Percentiles rank a stretch among this genome's conserved stretches.
Evolutionary conservation across 2,113 vertebrate genomes (phyloP).

Genomic region (Pungitius pungitius): DNA sequence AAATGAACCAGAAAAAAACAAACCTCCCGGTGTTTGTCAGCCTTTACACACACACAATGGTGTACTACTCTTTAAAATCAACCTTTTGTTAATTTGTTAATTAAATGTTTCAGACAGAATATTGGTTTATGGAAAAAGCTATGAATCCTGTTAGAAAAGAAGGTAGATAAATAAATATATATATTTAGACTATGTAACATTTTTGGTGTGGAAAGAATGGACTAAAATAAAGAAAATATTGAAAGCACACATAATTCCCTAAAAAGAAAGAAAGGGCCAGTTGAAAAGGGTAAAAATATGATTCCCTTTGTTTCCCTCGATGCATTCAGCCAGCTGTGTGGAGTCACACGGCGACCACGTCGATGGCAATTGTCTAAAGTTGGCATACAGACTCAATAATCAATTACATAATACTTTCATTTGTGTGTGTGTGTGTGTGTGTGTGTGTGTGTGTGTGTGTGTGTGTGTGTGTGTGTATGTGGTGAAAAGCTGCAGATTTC

Average conservation of each 20-base stretch:
- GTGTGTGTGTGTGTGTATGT: constrained; percentile 6
- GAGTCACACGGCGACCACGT: constrained; percentile 35
- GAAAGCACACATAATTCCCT: no score
- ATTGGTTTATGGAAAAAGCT: background rate
- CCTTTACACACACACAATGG: background rate
- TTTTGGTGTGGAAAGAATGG: background rate
- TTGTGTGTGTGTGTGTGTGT: background rate
- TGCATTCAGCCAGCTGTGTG: constrained; percentile 45
- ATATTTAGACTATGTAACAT: background rate
- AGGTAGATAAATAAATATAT: background rate
- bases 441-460: constrained; percentile 4
- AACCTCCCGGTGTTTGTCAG: background rate
- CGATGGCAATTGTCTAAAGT: constrained; percentile 43
- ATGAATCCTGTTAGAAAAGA: background rate
- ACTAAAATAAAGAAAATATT: background rate
- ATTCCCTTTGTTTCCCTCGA: constrained; percentile 18
- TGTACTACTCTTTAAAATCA: background rate
- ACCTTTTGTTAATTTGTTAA: background rate
- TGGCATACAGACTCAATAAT: constrained; percentile 50
- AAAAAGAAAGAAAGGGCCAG: background rate
- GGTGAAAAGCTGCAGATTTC: constrained; percentile 30
- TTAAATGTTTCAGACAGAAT: background rate
- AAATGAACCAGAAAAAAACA: no score
- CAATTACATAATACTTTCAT: constrained; percentile 55
- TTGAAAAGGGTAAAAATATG: constrained; percentile 18